Percentiles rank a stretch among this genome's conserved stretches.
Conservation (phyloP, 2,113 vertebrate genomes). For the Petromus typicus region DNA sequence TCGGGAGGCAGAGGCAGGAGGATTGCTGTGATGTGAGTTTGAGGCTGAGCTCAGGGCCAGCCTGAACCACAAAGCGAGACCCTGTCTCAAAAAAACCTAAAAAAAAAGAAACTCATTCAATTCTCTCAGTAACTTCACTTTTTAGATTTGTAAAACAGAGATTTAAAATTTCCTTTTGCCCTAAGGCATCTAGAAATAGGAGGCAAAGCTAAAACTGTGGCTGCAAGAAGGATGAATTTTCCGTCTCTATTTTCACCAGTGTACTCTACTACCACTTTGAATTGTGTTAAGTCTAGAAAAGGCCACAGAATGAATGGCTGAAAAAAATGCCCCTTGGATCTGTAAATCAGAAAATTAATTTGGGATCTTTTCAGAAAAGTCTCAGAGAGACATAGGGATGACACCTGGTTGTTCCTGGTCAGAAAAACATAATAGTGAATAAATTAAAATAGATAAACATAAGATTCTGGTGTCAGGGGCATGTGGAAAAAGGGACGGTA, state of each 20-base stretch:
- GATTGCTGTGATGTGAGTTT: too few relatives aligned
- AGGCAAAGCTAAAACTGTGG: neutral
- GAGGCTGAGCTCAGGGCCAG: too few relatives aligned
- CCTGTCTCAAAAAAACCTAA: too few relatives aligned
- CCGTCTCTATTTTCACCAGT: neutral
- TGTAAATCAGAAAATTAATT: neutral
- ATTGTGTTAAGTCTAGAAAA: neutral
- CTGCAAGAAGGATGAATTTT: neutral
- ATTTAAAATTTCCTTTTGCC: neutral
- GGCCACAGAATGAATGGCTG: neutral
- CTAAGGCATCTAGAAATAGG: neutral
- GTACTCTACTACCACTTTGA: neutral
- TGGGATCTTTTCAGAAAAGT: neutral
- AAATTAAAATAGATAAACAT: neutral
- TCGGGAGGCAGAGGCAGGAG: too few relatives aligned
- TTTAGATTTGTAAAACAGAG: neutral
- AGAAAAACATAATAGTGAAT: slow-evolving; percentile 19
- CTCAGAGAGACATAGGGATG: neutral
- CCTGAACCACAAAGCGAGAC: too few relatives aligned
- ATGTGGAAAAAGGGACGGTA: neutral
- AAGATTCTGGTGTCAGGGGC: neutral
- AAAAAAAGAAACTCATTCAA: neutral
- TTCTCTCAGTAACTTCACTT: neutral
- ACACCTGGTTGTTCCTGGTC: neutral
- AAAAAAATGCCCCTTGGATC: neutral